A percentile compares a stretch with the other conserved stretches of the same genome.
phyloP scores from a whole-genome alignment of 2,797 vertebrate species.

The Sebastes trivittatus region DNA sequence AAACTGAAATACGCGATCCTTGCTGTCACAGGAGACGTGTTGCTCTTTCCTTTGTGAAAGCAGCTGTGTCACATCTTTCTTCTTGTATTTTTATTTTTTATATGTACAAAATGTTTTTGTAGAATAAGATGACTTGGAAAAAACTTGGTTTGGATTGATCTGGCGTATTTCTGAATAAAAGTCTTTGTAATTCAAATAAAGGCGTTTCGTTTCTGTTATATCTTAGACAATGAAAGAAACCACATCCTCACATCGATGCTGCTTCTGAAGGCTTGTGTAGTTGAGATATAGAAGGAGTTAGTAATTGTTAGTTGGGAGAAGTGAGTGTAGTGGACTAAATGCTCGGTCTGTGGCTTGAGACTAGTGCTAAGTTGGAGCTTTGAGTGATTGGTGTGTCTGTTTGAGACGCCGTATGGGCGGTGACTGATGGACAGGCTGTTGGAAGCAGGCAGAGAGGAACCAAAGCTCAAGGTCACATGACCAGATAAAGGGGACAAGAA shows the following conservation, averaged over 20 bases:
- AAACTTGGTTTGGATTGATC: slow-evolving; percentile 15
- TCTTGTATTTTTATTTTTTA: slow-evolving; percentile 64
- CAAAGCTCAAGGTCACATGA: slow-evolving; percentile 26
- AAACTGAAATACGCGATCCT: background rate
- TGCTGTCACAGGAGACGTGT: background rate
- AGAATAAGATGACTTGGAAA: slow-evolving; percentile 53
- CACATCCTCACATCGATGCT: background rate
- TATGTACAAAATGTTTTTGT: slow-evolving; percentile 77
- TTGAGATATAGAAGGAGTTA: background rate
- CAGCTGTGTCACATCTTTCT: slow-evolving; percentile 1
- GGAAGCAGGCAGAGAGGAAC: slow-evolving; percentile 42
- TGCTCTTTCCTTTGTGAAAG: background rate
- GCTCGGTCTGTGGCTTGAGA: background rate
- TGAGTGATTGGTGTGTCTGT: slow-evolving; percentile 51
- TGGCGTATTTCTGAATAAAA: slow-evolving; percentile 59
- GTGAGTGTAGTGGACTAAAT: background rate
- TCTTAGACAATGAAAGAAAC: background rate
- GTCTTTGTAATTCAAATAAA: slow-evolving; percentile 24
- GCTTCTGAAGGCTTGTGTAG: background rate
- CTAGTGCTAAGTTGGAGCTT: slow-evolving; percentile 3
- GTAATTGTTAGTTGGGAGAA: background rate
- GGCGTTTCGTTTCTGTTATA: background rate
- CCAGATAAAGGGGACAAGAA: background rate
- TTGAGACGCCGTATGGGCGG: slow-evolving; percentile 20
- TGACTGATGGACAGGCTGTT: slow-evolving; percentile 61